Evolutionary conservation across 2,797 vertebrate species (phyloP).

Genomic region (Otolemur crassicaudatus): DNA sequence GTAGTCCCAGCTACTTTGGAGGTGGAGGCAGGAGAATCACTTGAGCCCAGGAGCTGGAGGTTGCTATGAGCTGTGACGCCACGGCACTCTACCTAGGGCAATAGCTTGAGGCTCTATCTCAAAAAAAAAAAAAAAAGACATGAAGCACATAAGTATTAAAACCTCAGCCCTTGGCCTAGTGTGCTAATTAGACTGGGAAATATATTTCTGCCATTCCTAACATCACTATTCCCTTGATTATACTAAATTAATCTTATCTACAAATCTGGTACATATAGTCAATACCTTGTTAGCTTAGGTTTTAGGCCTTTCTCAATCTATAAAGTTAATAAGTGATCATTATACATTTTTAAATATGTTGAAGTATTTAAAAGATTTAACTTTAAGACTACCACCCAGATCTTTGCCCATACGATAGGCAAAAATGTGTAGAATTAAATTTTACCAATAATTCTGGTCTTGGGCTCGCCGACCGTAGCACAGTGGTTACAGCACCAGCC

Average conservation of each 20-base stretch:
- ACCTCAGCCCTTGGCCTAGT: neutral
- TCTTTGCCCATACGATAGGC: neutral
- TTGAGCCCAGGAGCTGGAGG: too few relatives aligned
- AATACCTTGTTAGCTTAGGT: neutral
- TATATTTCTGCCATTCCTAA: neutral
- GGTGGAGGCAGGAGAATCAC: too few relatives aligned
- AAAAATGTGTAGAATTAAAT: neutral
- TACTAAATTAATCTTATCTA: neutral
- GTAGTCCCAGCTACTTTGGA: too few relatives aligned
- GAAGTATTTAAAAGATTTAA: neutral
- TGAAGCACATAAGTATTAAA: neutral
- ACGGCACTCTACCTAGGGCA: too few relatives aligned
- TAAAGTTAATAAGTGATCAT: neutral
- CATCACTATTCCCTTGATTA: neutral
- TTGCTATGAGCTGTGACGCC: too few relatives aligned
- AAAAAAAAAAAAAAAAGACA: too few relatives aligned
- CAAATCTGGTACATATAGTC: neutral
- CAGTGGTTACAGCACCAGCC: too few relatives aligned
- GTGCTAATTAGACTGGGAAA: neutral
- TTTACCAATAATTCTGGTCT: too few relatives aligned
- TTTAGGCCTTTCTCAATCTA: slow-evolving; percentile 38
- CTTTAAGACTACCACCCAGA: neutral
- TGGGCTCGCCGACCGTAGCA: too few relatives aligned
- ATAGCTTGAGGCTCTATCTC: too few relatives aligned
- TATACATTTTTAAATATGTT: slow-evolving; percentile 12